Conservation (phyloP, 2,888 invertebrate genomes). For the Sacculina carcini region DNA sequence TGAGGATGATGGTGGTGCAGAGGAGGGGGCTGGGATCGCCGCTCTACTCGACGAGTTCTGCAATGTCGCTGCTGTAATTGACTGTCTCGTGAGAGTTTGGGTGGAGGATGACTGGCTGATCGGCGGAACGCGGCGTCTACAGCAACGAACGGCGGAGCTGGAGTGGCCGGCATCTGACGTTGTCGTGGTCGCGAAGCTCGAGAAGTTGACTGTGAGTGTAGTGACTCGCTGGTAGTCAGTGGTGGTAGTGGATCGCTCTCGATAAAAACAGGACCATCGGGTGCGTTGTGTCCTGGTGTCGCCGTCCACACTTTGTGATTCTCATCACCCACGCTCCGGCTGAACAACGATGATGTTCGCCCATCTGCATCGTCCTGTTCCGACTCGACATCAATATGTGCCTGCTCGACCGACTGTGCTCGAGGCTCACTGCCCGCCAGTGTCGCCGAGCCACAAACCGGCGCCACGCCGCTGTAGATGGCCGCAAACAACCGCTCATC, state of each 20-base stretch:
- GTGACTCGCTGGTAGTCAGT: no score
- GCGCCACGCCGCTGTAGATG: no score
- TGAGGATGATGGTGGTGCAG: no score
- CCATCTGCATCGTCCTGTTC: constrained; percentile 33
- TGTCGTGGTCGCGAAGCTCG: constrained; percentile 37
- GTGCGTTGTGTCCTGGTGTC: constrained; percentile 23
- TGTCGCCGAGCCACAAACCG: constrained; percentile 14
- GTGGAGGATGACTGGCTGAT: no score
- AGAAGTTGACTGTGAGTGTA: constrained; percentile 10
- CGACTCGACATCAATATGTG: constrained; percentile 19
- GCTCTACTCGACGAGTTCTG: no score
- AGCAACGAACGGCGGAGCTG: constrained; percentile 31
- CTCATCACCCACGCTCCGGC: constrained; percentile 54
- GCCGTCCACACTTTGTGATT: constrained; percentile 85
- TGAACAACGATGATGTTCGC: constrained; percentile 19
- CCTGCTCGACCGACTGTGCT: constrained; percentile 15
- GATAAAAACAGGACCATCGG: constrained; percentile 17
- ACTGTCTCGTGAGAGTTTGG: no score
- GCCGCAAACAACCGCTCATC: constrained; percentile 19
- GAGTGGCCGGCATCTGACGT: constrained; percentile 47
- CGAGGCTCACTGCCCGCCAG: no score
- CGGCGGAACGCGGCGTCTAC: no score
- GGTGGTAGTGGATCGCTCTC: constrained; percentile 32
- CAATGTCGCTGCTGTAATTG: no score
- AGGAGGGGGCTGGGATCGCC: no score